phyloP scores from a whole-genome alignment of 1,140 invertebrate genomes.

The Steinernema feltiae region DNA sequence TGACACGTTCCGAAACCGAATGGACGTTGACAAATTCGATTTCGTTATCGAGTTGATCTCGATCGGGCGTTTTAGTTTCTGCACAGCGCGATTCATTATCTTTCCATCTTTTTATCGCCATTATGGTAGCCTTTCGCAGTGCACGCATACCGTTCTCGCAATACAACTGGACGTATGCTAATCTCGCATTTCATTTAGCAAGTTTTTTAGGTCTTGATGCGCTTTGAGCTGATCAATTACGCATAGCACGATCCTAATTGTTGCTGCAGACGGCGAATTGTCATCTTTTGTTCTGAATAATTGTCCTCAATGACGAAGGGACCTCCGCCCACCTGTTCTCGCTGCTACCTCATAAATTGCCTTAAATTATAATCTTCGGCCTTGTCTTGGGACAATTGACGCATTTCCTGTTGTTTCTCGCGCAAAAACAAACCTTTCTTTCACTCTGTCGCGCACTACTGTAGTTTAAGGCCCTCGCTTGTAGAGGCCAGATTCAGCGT shows the following conservation, averaged over 20 bases:
- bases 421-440: neutral
- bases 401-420: constrained; percentile 10
- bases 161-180: too few species aligned
- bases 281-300: constrained; percentile 1
- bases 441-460: neutral
- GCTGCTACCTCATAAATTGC: constrained; percentile 4
- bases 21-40: neutral
- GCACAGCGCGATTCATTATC: neutral
- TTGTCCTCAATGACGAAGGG: constrained; percentile 1
- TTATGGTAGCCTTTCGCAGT: neutral
- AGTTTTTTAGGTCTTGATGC: too few species aligned
- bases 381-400: constrained; percentile 8
- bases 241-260: neutral
- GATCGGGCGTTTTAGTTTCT: neutral
- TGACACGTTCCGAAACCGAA: neutral
- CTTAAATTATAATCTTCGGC: constrained; percentile 9
- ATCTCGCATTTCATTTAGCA: too few species aligned
- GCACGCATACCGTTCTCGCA: neutral
- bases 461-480: neutral
- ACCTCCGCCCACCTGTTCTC: constrained; percentile 1
- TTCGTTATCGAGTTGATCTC: neutral
- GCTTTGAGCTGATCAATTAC: neutral
- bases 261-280: neutral
- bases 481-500: neutral
- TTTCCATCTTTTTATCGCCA: neutral